Percentiles rank a stretch among this genome's conserved stretches.
Conservation (phyloP, 92 coral and sea anemone genomes). For the Epizoanthus rinbou region DNA sequence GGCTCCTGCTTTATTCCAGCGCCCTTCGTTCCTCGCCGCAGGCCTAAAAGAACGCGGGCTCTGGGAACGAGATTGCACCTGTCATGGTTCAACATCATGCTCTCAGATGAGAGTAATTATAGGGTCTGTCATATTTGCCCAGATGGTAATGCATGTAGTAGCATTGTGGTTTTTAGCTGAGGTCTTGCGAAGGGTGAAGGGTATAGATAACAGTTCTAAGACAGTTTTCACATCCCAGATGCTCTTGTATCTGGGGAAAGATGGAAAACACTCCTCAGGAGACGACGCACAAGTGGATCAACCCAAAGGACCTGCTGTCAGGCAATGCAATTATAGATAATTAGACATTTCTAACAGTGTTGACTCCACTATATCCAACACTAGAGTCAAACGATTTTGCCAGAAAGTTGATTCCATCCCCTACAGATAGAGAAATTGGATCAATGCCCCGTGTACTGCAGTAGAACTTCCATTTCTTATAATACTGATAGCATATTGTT, state of each 20-base stretch:
- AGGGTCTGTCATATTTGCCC: too few relatives aligned
- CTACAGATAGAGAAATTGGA: slow-evolving; percentile 56
- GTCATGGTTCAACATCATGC: too few relatives aligned
- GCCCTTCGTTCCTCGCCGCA: too few relatives aligned
- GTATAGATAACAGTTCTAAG: slow-evolving; percentile 40
- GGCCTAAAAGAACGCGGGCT: too few relatives aligned
- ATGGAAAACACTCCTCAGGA: background rate
- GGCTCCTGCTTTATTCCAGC: too few relatives aligned
- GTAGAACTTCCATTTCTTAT: slow-evolving; percentile 48
- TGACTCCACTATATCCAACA: slow-evolving; percentile 45
- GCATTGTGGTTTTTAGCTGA: slow-evolving; percentile 61
- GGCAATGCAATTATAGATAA: background rate
- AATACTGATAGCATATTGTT: slow-evolving; percentile 45
- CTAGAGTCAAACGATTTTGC: slow-evolving; percentile 39
- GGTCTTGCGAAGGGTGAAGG: slow-evolving; percentile 49
- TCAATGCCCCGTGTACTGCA: slow-evolving; percentile 54
- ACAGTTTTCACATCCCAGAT: slow-evolving; percentile 48
- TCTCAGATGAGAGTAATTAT: too few relatives aligned
- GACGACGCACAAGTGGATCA: slow-evolving; percentile 3
- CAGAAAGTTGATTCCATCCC: slow-evolving; percentile 47
- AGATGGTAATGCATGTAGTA: slow-evolving; percentile 5
- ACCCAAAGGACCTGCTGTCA: background rate
- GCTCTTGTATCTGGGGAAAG: too few relatives aligned
- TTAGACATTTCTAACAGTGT: slow-evolving; percentile 34
- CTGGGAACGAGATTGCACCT: too few relatives aligned